Base-by-base conservation (phyloP, 2,888 invertebrate species). In the Empis stercorea region DNA sequence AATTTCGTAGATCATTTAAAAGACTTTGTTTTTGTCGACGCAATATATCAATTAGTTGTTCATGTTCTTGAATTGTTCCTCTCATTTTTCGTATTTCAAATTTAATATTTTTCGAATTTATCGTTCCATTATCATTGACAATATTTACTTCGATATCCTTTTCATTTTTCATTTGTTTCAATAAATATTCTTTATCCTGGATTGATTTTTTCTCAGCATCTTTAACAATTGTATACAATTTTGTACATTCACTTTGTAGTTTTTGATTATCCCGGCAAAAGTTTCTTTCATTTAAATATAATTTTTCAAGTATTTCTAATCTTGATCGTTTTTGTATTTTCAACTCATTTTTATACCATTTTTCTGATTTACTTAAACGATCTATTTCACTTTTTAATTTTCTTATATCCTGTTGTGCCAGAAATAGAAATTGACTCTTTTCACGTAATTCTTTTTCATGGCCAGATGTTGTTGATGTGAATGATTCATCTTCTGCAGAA, bases 281-380 rank as follows among this genome's bases (percentile, higher is more conserved):
- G n/a, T 61, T 65, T 1, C 68, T 55, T 44, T 67, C 68, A 47
- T 65, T 65, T 0, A 61, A 54, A 50, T 67, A 68, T 13, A 67
- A 53, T 4, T 63, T 63, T 45, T 67, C 68, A 1, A 67, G 50
- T 0, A 63, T 61, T 41, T 65, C 64, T 15, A 68, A 51, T 0
- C 65, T 57, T 4, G 55, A 59, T 10, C 57, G 58, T 43, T 65
- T 65, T 38, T 67, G 67, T 6, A 56, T 52, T 16, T 59, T 59
- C 3, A 67, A 44, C 40, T 67, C 67, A 39, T 59, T 58, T 42
- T 64, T 67, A 51, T 67, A 67, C 68, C 67, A 67, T 47, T 61
- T 61, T 43, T 67, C 68, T 3, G 67, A 67, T 43, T 65, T 65
- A 20, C 54, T 58, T 0, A 64, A 48, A 2, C 67, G 59, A 48